Evolutionary conservation across 37 sponge, comb jelly and placozoan genomes (phyloP), one percentile per base, ranked within the genome.

Genomic region (Corticium candelabrum): DNA sequence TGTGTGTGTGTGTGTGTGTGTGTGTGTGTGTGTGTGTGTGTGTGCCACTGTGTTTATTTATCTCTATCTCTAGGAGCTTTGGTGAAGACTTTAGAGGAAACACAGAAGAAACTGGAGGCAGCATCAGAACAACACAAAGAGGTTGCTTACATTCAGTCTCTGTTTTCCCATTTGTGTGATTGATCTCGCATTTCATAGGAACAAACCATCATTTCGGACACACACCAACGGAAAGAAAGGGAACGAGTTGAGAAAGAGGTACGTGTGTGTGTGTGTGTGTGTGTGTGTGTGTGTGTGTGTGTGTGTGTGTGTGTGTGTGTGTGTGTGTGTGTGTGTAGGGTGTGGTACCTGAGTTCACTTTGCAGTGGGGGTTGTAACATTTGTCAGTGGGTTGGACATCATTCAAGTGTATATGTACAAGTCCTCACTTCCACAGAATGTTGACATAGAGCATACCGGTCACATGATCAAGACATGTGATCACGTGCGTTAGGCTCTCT

Each of bases 41-140:
- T 68, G 40, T 30, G 21, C 21, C 3, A 15, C 32, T 77, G 31
- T 39, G 4, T 35, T 1, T 4, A 3, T 3, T 34, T 69, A 35
- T 69, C 3, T 2, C 37, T 39, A 27, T 31, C 71, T 37, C 68
- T 70, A 21, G 94, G 94, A 36, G 90, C 85, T 37, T 81, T 93
- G 1, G 87, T 89, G 1, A 86, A 84, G 82, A 89, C 77, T 1
- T 85, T 96, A 27, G 82, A 92, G 3, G 91, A 90, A 36, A 90
- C 90, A 31, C 90, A 96, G 86, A 92, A 96, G 74, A 81, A 80
- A 33, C 80, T 90, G 35, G 89, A 88, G 50, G 92, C 89, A 1
- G 82, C 82, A 15, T 33, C 73, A 0, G 78, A n/a, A n/a, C n/a
- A n/a, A n/a, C n/a, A n/a, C n/a, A n/a, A n/a, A n/a, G n/a, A n/a